These are phyloP conservation scores for Apeltes quadracus DNA, from an alignment of 2,113 vertebrate species.

Conservation along the genomic window DNA sequence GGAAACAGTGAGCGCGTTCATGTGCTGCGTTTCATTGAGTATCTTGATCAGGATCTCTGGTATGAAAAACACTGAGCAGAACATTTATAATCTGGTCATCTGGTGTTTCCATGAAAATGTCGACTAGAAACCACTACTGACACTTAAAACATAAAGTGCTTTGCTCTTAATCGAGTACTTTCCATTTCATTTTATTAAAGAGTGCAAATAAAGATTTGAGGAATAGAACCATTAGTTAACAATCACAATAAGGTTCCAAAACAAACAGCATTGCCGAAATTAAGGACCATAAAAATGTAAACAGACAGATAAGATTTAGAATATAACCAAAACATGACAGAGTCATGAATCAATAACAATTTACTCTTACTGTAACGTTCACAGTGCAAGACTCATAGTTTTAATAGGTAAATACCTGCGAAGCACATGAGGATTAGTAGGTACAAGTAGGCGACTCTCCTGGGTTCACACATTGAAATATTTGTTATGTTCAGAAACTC, in stretches of 20 bases:
- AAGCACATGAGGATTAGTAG: no score
- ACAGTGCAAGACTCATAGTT: background rate
- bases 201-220: no score
- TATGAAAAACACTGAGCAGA: background rate
- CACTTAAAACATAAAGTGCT: background rate
- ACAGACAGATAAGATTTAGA: background rate
- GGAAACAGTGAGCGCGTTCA: slow-evolving; percentile 23
- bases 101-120: background rate
- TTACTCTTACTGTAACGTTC: background rate
- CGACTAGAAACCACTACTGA: background rate
- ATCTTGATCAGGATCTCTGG: slow-evolving; percentile 5
- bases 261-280: background rate
- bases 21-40: background rate
- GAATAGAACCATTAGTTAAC: background rate
- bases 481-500: background rate
- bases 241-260: background rate
- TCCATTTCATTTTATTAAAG: background rate
- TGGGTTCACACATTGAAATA: background rate
- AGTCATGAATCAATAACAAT: background rate
- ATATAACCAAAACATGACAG: background rate
- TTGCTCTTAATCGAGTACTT: background rate
- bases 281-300: background rate
- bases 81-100: background rate
- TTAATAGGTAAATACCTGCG: background rate
- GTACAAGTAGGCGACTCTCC: no score